Percentiles rank a stretch among this genome's conserved stretches.
These are phyloP conservation scores for Orcinus orca DNA, from an alignment of 2,113 vertebrate genomes.

Conservation along the genomic window DNA sequence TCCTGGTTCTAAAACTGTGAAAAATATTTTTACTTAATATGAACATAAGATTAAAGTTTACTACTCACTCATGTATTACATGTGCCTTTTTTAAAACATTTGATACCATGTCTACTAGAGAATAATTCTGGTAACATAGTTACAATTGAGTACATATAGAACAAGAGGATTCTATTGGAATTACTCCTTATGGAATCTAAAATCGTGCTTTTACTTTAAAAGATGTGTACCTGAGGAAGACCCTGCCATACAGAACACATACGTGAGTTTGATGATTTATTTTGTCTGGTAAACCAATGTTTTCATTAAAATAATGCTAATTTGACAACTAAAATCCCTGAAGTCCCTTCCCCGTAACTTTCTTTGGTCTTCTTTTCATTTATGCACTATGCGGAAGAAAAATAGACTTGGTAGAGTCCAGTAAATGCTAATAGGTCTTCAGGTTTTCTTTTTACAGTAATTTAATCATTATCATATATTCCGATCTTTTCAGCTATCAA, in stretches of 20 bases:
- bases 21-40: constrained; percentile 8
- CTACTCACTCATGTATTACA: neutral
- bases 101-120: neutral
- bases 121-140: neutral
- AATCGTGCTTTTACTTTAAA: neutral
- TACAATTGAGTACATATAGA: neutral
- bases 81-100: neutral
- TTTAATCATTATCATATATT: neutral
- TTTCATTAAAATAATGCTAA: neutral
- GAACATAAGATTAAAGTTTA: neutral
- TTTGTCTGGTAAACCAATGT: neutral
- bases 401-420: neutral
- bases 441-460: neutral
- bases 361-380: neutral
- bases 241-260: neutral
- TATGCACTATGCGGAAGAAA: neutral
- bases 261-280: neutral
- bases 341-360: neutral
- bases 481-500: neutral
- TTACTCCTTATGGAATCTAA: neutral
- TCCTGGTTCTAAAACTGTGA: neutral
- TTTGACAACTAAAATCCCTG: neutral
- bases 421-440: neutral
- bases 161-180: neutral
- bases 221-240: neutral